Conservation (phyloP, 2,113 vertebrate species). For the Pachypanchax playfairii region DNA sequence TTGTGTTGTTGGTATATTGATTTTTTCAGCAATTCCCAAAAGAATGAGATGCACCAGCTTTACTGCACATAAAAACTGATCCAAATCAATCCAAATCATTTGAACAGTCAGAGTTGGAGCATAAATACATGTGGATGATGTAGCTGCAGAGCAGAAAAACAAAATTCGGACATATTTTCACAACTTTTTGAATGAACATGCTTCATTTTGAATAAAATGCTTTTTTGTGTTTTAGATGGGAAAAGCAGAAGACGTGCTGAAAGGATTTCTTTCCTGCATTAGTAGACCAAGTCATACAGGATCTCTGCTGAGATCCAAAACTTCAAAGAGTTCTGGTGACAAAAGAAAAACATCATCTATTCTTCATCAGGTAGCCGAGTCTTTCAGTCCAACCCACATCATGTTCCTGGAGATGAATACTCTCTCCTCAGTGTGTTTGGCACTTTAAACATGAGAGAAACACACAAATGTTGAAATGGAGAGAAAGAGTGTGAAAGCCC, state of each 20-base stretch:
- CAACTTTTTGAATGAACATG: too few species aligned
- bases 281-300: not conserved
- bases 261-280: constrained; percentile 8
- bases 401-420: constrained; percentile 56
- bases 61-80: not conserved
- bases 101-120: not conserved
- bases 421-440: constrained; percentile 33
- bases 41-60: not conserved
- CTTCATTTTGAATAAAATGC: too few species aligned
- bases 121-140: not conserved
- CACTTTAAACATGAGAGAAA: constrained; percentile 47
- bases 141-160: not conserved
- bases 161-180: too few species aligned
- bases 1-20: not conserved
- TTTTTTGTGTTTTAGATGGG: not conserved
- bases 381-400: constrained; percentile 32
- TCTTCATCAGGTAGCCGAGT: constrained; percentile 53
- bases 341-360: constrained; percentile 56
- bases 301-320: constrained; percentile 28
- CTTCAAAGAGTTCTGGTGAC: constrained; percentile 23
- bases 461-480: constrained; percentile 45
- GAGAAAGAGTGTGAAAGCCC: constrained; percentile 37
- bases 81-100: not conserved
- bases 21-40: not conserved
- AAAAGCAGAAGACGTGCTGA: not conserved